Conservation (phyloP, 1,140 invertebrate genomes). For the Drosophila truncata region DNA sequence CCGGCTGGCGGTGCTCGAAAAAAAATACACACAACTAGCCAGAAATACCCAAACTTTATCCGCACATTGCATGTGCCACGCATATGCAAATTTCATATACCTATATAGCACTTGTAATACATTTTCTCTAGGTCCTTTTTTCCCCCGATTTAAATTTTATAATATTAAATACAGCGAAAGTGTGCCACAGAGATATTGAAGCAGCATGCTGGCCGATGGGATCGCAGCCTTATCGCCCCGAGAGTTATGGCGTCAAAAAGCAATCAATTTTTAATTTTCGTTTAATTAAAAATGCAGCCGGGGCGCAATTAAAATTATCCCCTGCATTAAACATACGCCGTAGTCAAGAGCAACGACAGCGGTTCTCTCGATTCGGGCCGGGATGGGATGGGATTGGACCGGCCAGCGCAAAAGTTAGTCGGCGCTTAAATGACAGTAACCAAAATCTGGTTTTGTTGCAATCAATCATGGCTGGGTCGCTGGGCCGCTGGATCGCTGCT, state of each 20-base stretch:
- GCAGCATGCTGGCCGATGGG: neutral
- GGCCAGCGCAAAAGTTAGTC: conserved; percentile 65
- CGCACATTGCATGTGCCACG: conserved; percentile 71
- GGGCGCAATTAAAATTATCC: conserved; percentile 70
- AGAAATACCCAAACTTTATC: conserved; percentile 57
- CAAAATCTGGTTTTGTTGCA: conserved; percentile 83
- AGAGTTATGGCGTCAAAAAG: conserved; percentile 75
- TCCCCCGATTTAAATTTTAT: conserved; percentile 31
- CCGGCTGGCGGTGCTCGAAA: conserved; percentile 55
- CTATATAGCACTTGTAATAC: conserved; percentile 10
- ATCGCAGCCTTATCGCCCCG: conserved; percentile 42
- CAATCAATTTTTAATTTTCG: conserved; percentile 83
- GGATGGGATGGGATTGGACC: neutral
- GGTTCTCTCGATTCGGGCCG: conserved; percentile 9
- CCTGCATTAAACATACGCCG: conserved; percentile 42
- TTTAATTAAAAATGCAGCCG: conserved; percentile 78
- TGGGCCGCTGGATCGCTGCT: conserved; percentile 27
- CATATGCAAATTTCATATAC: conserved; percentile 53
- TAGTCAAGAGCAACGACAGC: conserved; percentile 4
- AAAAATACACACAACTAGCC: conserved; percentile 65
- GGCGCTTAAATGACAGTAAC: conserved; percentile 78
- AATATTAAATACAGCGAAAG: conserved; percentile 39
- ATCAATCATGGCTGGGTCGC: conserved; percentile 71
- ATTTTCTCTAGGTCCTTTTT: conserved; percentile 17
- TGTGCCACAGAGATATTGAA: conserved; percentile 48